These are phyloP conservation scores for Erpobdella octoculata DNA, from an alignment of 2,888 invertebrate species.

Conservation along the genomic window DNA sequence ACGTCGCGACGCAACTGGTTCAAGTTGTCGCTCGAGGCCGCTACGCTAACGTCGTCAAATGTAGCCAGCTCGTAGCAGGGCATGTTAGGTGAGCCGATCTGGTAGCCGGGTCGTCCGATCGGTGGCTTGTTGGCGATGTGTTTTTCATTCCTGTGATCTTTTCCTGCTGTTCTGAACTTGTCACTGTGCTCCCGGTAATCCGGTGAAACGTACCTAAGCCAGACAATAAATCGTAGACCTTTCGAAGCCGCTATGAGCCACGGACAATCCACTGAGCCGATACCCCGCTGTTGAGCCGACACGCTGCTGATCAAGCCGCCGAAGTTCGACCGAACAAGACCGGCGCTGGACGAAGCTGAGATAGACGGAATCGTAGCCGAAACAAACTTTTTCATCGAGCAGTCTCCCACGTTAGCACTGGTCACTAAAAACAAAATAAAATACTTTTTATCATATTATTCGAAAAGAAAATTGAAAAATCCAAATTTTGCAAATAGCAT, in stretches of 20 bases:
- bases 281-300: neutral
- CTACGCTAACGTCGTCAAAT: neutral
- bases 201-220: constrained; percentile 1
- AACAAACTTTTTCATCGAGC: no score
- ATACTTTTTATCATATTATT: no score
- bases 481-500: no score
- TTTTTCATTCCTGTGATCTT: neutral
- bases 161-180: neutral
- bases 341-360: neutral
- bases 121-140: neutral
- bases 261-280: neutral
- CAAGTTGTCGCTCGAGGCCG: neutral
- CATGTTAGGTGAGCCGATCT: neutral
- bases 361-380: neutral
- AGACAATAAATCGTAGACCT: neutral
- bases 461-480: no score
- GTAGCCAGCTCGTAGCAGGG: neutral
- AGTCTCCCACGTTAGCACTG: no score
- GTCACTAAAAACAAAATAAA: no score
- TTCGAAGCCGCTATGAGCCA: constrained; percentile 3
- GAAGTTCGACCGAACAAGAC: neutral
- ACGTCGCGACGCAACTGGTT: neutral
- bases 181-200: neutral
- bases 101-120: neutral
- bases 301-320: neutral